These are phyloP conservation scores for Ceraclea dissimilis DNA, from an alignment of 2,888 invertebrate species.

Conservation along the genomic window DNA sequence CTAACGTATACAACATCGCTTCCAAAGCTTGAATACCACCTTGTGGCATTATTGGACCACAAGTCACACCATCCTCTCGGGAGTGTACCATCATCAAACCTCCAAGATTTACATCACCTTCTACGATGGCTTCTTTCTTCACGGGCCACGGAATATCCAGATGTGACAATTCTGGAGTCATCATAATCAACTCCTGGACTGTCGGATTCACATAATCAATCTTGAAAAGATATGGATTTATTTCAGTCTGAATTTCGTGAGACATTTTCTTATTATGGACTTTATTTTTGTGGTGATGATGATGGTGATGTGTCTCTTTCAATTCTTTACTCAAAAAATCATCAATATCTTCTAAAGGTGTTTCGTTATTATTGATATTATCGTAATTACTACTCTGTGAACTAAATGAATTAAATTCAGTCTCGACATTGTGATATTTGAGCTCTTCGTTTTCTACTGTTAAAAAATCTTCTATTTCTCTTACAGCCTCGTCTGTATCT, in stretches of 20 bases:
- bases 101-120: constrained; percentile 76
- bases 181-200: constrained; percentile 29
- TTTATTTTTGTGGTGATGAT: constrained; percentile 10
- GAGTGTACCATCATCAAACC: constrained; percentile 92
- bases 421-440: constrained; percentile 8
- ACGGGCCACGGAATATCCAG: constrained; percentile 56
- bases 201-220: constrained; percentile 18
- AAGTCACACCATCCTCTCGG: constrained; percentile 68
- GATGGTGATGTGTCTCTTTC: constrained; percentile 8
- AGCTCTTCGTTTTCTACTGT: constrained; percentile 18
- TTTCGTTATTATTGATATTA: constrained; percentile 7
- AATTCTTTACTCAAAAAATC: constrained; percentile 12
- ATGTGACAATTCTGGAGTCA: constrained; percentile 31
- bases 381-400: constrained; percentile 4
- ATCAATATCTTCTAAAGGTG: constrained; percentile 13
- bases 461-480: constrained; percentile 18
- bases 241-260: constrained; percentile 2
- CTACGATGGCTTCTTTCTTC: constrained; percentile 71
- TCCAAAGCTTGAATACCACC: constrained; percentile 80
- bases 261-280: neutral
- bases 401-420: constrained; percentile 4
- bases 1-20: constrained; percentile 81
- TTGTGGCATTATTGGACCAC: constrained; percentile 86
- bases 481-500: constrained; percentile 8
- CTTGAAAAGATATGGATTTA: constrained; percentile 12